Base-by-base conservation (phyloP, 2,797 vertebrate species). In the Adelosebastes latens region DNA sequence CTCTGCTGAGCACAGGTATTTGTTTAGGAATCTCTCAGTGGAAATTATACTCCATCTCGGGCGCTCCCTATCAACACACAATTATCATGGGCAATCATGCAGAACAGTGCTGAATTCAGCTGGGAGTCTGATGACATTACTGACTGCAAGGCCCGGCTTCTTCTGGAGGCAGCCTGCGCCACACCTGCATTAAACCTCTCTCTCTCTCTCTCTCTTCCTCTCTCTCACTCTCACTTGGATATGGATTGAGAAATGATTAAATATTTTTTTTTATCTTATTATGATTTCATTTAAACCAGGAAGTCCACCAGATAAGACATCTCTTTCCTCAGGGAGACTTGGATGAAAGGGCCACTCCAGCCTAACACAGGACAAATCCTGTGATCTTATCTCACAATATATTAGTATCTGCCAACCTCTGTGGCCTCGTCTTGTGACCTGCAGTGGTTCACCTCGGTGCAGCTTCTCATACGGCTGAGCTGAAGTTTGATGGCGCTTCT, bases 41-140 rank as follows among this genome's bases (percentile, higher is more conserved):
- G 97, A 98, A 98, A 99, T 98, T 98, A 97, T 97, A 97, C 97
- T 98, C 97, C 97, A 97, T 97, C 97, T 97, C 97, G 96, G 95
- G 97, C 96, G 96, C 97, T 98, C 96, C 95, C 97, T 98, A 99
- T 99, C 98, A 98, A 98, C 97, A 98, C 97, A 98, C 97, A 99
- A 99, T 99, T 99, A 98, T 98, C 97, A 98, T 97, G 97, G 97
- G 97, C 98, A 97, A 98, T 98, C 97, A 98, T 97, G 97, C 98
- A 97, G 97, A 99, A 99, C 97, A 98, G 97, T 94, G 95, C 96
- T 96, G 97, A 97, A 99, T 97, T 98, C 98, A 98, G 97, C 97
- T 96, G 97, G 97, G 97, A 97, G 97, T 97, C 97, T 98, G 98
- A 98, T 98, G 98, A 97, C 97, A 98, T 97, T 97, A 97, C 96